Evolutionary conservation across 2,797 vertebrate species (phyloP).

Genomic region (Lagodon rhomboides): DNA sequence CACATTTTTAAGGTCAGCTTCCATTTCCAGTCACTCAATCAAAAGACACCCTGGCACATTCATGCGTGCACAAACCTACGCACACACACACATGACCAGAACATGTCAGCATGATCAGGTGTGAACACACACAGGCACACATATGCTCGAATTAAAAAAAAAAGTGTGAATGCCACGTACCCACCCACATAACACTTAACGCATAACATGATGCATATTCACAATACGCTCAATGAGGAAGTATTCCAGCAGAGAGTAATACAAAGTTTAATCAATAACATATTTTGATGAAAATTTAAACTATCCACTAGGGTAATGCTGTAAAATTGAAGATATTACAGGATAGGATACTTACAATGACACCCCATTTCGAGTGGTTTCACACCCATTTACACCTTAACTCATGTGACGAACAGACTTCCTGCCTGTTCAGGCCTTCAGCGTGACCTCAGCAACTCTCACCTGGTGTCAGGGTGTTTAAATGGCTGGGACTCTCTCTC

Average conservation of each 20-base stretch:
- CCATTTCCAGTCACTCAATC: slow-evolving; percentile 83
- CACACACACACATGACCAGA: neutral
- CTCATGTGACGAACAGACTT: slow-evolving; percentile 5
- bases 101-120: slow-evolving; percentile 17
- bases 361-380: slow-evolving; percentile 10
- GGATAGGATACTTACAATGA: neutral
- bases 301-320: slow-evolving; percentile 5
- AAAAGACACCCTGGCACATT: slow-evolving; percentile 62
- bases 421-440: neutral
- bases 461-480: neutral
- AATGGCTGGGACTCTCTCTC: neutral
- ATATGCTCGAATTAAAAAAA: neutral
- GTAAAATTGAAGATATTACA: neutral
- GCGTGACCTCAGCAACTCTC: neutral
- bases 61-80: slow-evolving; percentile 6
- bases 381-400: slow-evolving; percentile 38
- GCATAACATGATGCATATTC: neutral
- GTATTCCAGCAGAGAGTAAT: slow-evolving; percentile 14
- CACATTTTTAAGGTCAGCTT: slow-evolving; percentile 86
- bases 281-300: slow-evolving; percentile 24
- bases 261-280: neutral
- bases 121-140: slow-evolving; percentile 10
- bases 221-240: slow-evolving; percentile 13
- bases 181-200: neutral
- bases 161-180: neutral